A percentile compares a stretch with the other conserved stretches of the same genome.
Conservation (phyloP, 2,113 vertebrate species). For the Polypterus senegalus region DNA sequence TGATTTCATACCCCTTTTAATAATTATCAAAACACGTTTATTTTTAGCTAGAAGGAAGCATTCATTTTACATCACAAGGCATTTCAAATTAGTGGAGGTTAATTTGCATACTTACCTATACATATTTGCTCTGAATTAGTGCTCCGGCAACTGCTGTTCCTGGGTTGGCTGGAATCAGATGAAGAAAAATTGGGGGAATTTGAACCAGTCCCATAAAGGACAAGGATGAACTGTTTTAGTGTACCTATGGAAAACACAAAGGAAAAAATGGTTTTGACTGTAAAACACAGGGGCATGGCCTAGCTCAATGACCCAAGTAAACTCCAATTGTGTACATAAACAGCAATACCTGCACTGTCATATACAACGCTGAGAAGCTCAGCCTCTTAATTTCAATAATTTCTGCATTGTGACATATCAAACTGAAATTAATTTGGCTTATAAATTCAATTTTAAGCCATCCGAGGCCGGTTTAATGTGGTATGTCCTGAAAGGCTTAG, state of each 20-base stretch:
- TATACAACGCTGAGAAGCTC: too few relatives aligned
- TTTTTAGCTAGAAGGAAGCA: background rate
- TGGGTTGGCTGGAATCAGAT: conserved; percentile 57
- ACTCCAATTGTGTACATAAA: too few relatives aligned
- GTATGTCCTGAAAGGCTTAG: too few relatives aligned
- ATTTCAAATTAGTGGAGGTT: too few relatives aligned
- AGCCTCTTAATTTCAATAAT: too few relatives aligned
- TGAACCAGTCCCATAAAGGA: conserved; percentile 73
- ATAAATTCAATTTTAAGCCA: too few relatives aligned
- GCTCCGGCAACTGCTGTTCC: conserved; percentile 88
- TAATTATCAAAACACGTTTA: background rate
- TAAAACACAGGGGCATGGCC: too few relatives aligned
- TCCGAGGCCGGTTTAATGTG: too few relatives aligned
- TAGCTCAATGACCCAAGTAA: too few relatives aligned
- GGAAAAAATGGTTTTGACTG: background rate
- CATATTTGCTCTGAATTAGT: conserved; percentile 84
- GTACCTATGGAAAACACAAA: conserved; percentile 46
- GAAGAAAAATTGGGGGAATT: conserved; percentile 47
- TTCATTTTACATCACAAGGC: conserved; percentile 15
- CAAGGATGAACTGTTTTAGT: conserved; percentile 78
- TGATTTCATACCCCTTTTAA: background rate
- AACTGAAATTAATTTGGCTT: too few relatives aligned
- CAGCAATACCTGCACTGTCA: too few relatives aligned
- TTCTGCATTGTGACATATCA: too few relatives aligned
- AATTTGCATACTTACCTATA: conserved; percentile 65